Evolutionary conservation across 2,797 vertebrate species (phyloP).

Genomic region (Bradypodion pumilum): DNA sequence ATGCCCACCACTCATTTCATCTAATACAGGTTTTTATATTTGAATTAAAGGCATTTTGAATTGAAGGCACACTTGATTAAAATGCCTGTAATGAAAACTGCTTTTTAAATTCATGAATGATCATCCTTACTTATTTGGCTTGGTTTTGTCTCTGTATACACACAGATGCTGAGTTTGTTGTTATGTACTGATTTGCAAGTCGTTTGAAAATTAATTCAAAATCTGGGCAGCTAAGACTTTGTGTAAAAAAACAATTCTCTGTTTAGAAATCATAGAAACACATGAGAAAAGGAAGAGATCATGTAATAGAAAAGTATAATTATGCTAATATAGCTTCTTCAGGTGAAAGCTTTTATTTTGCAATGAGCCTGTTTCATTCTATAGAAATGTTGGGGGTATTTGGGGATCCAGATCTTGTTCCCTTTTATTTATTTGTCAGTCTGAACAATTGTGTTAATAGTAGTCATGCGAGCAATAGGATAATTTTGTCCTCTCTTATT

Average conservation of each 20-base stretch:
- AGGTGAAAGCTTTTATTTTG: not conserved
- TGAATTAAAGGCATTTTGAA: conserved; percentile 1
- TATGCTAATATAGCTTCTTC: not conserved
- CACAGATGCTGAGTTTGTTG: not conserved
- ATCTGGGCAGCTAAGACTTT: not conserved
- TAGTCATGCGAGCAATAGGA: too few relatives aligned
- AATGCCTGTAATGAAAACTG: not conserved
- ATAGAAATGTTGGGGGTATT: not conserved
- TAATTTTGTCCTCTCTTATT: too few relatives aligned
- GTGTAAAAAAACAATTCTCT: not conserved
- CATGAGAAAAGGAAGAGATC: not conserved
- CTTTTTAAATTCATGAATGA: not conserved
- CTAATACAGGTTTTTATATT: not conserved
- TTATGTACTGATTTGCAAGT: not conserved
- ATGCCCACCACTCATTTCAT: too few relatives aligned
- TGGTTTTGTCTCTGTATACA: not conserved
- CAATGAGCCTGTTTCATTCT: not conserved
- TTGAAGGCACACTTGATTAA: not conserved
- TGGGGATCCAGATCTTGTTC: too few relatives aligned
- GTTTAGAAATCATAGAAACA: not conserved
- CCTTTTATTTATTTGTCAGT: not conserved
- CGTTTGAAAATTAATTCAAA: not conserved
- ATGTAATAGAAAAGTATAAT: not conserved
- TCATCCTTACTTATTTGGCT: not conserved
- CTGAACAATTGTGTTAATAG: too few relatives aligned